Percentiles rank a stretch among this genome's conserved stretches.
Evolutionary conservation across 2,888 invertebrate species (phyloP).

Genomic region (Cyaniris semiargus): DNA sequence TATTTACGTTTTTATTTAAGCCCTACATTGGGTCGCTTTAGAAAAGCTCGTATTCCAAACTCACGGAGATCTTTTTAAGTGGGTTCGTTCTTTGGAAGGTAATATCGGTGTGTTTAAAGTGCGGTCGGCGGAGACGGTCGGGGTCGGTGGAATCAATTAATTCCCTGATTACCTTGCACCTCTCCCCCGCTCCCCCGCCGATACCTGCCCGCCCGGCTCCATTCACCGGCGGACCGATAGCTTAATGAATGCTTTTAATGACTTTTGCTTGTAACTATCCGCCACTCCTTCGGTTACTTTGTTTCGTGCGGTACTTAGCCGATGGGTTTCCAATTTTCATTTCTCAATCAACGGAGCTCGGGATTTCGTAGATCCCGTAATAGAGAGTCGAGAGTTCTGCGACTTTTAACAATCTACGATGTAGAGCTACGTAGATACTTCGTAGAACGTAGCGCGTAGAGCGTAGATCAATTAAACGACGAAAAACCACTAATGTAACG

Average conservation of each 20-base stretch:
- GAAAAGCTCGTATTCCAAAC: neutral
- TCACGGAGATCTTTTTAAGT: neutral
- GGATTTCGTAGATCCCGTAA: neutral
- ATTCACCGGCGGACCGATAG: constrained; percentile 31
- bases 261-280: constrained; percentile 27
- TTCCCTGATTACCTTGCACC: constrained; percentile 38
- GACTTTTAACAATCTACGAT: neutral
- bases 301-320: neutral
- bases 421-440: neutral
- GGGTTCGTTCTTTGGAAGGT: constrained; percentile 16
- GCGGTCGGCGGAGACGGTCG: constrained; percentile 9
- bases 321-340: neutral
- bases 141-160: constrained; percentile 38
- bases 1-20: neutral
- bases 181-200: constrained; percentile 19
- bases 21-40: neutral
- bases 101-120: constrained; percentile 24
- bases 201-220: constrained; percentile 23
- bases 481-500: too few species aligned
- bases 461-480: neutral
- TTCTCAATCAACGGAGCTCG: neutral
- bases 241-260: constrained; percentile 31
- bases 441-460: neutral
- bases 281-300: constrained; percentile 15
- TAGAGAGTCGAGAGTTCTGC: neutral